Evolutionary conservation across 2,113 vertebrate genomes (phyloP).

Genomic region (Grus americana): DNA sequence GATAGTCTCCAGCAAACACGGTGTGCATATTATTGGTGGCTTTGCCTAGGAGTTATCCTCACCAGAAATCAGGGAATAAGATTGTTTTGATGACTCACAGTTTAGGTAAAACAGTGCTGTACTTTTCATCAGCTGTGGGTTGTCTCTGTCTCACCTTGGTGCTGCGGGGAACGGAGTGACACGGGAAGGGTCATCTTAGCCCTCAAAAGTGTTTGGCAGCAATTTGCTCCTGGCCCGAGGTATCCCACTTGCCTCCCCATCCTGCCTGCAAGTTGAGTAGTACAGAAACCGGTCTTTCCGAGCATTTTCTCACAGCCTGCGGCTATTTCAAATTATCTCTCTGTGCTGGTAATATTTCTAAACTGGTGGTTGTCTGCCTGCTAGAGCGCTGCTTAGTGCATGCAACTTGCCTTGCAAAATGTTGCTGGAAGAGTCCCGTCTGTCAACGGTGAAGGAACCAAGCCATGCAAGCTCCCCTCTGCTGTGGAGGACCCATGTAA

Average conservation of each 20-base stretch:
- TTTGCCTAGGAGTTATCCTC: background rate
- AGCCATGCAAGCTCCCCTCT: background rate
- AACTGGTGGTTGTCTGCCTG: background rate
- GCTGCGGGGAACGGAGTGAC: accelerated
- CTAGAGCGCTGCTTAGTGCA: background rate
- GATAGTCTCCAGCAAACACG: background rate
- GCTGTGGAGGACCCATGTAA: background rate
- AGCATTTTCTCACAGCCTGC: background rate
- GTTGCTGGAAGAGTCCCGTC: background rate
- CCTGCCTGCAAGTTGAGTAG: background rate
- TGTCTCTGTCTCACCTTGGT: background rate
- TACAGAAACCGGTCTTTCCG: background rate
- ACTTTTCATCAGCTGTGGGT: background rate
- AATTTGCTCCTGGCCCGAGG: background rate
- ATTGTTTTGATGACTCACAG: background rate
- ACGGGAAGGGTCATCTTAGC: background rate
- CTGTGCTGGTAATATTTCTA: background rate
- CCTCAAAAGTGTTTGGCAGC: background rate
- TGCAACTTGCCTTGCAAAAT: background rate
- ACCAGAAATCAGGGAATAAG: background rate
- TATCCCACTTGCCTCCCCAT: background rate
- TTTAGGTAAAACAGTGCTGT: background rate
- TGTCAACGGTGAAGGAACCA: background rate
- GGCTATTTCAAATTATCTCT: background rate
- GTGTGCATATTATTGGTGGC: background rate